phyloP scores from a whole-genome alignment of 1,140 invertebrate genomes.

The Belonocnema kinseyi region DNA sequence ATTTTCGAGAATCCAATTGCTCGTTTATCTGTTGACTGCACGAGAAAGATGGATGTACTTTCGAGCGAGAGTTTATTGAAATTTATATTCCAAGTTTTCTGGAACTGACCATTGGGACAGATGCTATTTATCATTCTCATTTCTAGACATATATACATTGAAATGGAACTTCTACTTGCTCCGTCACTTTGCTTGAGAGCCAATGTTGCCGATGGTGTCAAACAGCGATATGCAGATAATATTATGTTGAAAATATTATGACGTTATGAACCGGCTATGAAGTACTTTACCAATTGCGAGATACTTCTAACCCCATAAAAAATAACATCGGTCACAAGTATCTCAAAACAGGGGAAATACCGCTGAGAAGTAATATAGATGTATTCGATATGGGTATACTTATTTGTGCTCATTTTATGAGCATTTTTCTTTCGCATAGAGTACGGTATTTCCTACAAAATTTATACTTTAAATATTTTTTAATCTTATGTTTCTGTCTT shows the following conservation, averaged over 20 bases:
- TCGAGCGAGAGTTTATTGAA: conserved; percentile 53
- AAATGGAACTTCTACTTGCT: conserved; percentile 12
- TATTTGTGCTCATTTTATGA: too few species aligned
- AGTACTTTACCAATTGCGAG: too few species aligned
- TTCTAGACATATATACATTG: background rate
- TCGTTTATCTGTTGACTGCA: conserved; percentile 38
- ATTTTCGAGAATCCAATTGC: background rate
- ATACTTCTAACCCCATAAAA: too few species aligned
- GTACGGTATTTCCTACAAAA: too few species aligned
- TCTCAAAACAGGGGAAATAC: too few species aligned
- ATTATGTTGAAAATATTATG: background rate
- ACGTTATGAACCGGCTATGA: too few species aligned
- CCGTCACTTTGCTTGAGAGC: conserved; percentile 1
- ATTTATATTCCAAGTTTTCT: conserved; percentile 54
- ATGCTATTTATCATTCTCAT: conserved; percentile 9
- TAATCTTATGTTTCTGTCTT: too few species aligned
- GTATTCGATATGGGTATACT: too few species aligned
- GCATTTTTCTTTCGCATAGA: too few species aligned
- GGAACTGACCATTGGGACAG: conserved; percentile 38
- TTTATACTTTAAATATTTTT: too few species aligned
- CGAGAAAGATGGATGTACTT: conserved; percentile 44
- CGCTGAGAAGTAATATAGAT: too few species aligned
- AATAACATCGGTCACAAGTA: too few species aligned
- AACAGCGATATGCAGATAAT: background rate
- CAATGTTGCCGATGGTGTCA: conserved; percentile 17